These are phyloP conservation scores for Dasypogon diadema DNA, from an alignment of 2,888 invertebrate species.

Conservation along the genomic window DNA sequence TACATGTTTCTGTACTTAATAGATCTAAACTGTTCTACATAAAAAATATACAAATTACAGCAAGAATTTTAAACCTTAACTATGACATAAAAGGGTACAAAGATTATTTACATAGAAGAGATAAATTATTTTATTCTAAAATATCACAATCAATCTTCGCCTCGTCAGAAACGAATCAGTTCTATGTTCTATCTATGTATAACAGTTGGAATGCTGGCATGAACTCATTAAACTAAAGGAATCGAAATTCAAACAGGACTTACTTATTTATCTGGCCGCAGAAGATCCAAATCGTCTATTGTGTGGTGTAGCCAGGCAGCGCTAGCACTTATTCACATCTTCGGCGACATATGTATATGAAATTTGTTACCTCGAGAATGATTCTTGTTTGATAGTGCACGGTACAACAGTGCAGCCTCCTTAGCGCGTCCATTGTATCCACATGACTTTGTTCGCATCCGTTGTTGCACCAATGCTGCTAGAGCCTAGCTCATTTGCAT, in stretches of 20 bases:
- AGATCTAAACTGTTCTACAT: background rate
- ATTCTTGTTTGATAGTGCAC: slow-evolving; percentile 18
- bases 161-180: background rate
- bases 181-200: background rate
- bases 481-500: slow-evolving; percentile 40
- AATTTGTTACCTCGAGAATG: slow-evolving; percentile 14
- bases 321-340: background rate
- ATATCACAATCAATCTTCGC: slow-evolving; percentile 31
- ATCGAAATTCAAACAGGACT: slow-evolving; percentile 16
- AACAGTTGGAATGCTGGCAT: slow-evolving; percentile 1
- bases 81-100: background rate
- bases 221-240: background rate
- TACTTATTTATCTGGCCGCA: background rate
- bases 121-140: slow-evolving; percentile 27
- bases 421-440: background rate
- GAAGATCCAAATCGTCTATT: background rate
- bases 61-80: too few relatives aligned
- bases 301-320: background rate
- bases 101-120: background rate
- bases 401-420: background rate
- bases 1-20: background rate
- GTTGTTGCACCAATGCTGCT: background rate
- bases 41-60: too few relatives aligned
- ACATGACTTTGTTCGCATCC: background rate
- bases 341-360: slow-evolving; percentile 2